Evolutionary conservation across 2,113 vertebrate species (phyloP), one percentile per base, ranked within the genome.

Genomic region (Limanda limanda): DNA sequence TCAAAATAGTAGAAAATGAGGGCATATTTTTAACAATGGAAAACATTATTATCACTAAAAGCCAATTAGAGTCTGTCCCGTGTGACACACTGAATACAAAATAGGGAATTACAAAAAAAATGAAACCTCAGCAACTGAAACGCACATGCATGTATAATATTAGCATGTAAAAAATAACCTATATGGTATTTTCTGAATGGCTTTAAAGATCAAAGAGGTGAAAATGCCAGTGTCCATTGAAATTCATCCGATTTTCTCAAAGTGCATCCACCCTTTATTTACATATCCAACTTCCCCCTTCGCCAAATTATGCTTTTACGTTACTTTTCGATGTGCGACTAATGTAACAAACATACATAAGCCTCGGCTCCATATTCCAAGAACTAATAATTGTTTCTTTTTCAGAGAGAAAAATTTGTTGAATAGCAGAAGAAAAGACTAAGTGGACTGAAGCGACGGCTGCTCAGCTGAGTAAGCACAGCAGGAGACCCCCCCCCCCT

Each of bases 391-490:
- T 20, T 31, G 59, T 71, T 73, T n/a, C 27, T 23, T 55, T 5
- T 52, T 51, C 20, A 21, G 47, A 69, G 70, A 47, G 40, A 24
- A 60, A 56, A 45, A 57, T 1, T n/a, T 47, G 9, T 35, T 58
- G 71, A 82, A 74, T 20, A 20, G 31, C 31, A 31, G 35, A 68
- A 76, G 64, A 75, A 88, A 79, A 52, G 54, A 64, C 70, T 59
- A 66, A 79, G 77, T 84, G 76, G 81, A 70, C 64, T 76, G 57
- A 11, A n/a, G 82, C 56, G 3, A 42, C 17, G 66, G 76, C 25
- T 87, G 73, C 74, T 88, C 83, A 88, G 80, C 82, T 76, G 78
- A 91, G 74, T 78, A 87, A 87, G 83, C 88, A 73, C 86, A 87
- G 84, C 65, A 21, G 74, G 82, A 56, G 37, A 31, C 61, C 40